Evolutionary conservation across 2,113 vertebrate genomes (phyloP), one percentile per base, ranked within the genome.

Genomic region (Balaenoptera acutorostrata): DNA sequence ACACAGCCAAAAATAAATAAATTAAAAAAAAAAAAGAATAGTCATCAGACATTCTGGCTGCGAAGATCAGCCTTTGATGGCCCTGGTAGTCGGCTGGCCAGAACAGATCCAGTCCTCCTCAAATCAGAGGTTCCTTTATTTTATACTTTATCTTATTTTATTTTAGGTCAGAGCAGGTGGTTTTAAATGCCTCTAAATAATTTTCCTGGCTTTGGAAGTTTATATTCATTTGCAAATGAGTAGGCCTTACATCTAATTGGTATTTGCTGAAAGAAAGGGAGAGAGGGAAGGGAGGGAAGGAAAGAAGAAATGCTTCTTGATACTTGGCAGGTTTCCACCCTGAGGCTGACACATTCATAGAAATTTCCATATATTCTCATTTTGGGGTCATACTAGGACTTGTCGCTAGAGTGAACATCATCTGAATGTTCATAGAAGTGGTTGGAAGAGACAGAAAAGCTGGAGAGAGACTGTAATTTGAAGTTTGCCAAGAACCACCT

Each of bases 301-400:
- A 92, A 90, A 92, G 44, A 74, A 78, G 74, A 78, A 82, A 77
- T 59, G 9, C 39, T 69, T 92, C 66, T 89, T 81, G 44, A 69
- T 83, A 74, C 44, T 15, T 66, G 46, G 18, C 31, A 90, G 27
- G 2, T 52, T 95, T 97, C 36, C 23, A 85, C 39, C 41, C 55
- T 69, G 87, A 95, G 52, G 20, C 72, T 75, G 83, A 59, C 86
- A 83, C n/a, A 88, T 49, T 93, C 44, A 21, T 69, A 71, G 86
- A 90, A 82, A 93, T 94, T 97, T 97, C 91, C 61, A 84, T 88
- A 52, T 72, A 52, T 88, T 96, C 61, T 91, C 57, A 78, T 86
- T 94, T 96, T 59, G 61, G 63, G 90, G 81, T 98, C 77, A 75
- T 66, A 59, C 88, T 95, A 85, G 90, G 29, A 86, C 88, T 97